Percentiles rank a stretch among this genome's conserved stretches.
These are phyloP conservation scores for Gonatopus flavifemur DNA, from an alignment of 1,140 invertebrate genomes.

Conservation along the genomic window DNA sequence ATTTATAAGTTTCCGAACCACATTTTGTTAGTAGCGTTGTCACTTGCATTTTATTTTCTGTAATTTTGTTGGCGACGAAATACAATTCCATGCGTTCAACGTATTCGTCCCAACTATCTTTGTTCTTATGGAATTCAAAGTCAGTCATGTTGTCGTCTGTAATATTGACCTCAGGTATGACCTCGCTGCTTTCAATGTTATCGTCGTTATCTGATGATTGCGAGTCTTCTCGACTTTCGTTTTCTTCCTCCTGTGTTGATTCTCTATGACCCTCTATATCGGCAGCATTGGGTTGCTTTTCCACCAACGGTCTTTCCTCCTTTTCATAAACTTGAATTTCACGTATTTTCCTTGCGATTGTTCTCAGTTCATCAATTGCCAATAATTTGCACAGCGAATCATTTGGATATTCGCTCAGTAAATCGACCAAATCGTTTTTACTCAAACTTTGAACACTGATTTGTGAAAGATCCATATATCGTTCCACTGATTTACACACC, in stretches of 20 bases:
- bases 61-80: background rate
- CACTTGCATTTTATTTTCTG: background rate
- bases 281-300: no score
- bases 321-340: no score
- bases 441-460: no score
- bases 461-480: no score
- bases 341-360: no score
- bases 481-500: no score
- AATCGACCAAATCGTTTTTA: no score
- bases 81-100: background rate
- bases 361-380: no score
- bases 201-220: background rate
- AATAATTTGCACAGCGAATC: no score
- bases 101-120: background rate
- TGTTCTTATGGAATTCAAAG: background rate
- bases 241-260: background rate
- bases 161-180: background rate
- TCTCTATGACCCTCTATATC: no score
- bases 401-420: no score
- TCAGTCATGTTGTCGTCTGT: background rate
- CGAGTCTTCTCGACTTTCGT: background rate
- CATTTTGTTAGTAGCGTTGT: background rate
- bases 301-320: no score
- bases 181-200: background rate
- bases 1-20: background rate